Evolutionary conservation across 1,140 invertebrate genomes (phyloP).

Genomic region (Oppia nitens): DNA sequence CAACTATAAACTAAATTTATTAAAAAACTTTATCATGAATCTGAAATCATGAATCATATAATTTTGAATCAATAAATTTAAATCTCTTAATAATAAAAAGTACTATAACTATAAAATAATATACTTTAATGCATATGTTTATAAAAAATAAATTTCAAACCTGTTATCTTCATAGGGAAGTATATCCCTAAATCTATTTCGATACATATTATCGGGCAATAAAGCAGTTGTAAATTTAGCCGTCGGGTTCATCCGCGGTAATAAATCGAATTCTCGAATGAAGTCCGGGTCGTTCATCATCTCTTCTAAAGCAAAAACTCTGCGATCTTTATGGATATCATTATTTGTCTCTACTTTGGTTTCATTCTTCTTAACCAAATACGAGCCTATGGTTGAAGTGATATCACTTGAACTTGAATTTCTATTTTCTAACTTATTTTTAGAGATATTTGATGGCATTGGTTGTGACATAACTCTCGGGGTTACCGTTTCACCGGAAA

Average conservation of each 20-base stretch:
- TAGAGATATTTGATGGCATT: background rate
- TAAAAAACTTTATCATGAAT: no score
- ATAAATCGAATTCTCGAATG: conserved; percentile 68
- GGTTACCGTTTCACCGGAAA: background rate
- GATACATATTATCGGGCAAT: conserved; percentile 40
- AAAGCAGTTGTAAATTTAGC: conserved; percentile 47
- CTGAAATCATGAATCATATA: no score
- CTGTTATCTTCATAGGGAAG: conserved; percentile 70
- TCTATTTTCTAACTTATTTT: background rate
- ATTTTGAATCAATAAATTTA: no score
- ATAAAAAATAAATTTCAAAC: background rate
- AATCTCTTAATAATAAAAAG: no score
- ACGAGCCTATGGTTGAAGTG: background rate
- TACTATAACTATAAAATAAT: no score
- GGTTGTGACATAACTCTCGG: background rate
- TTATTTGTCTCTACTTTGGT: background rate
- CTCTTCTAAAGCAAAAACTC: conserved; percentile 61
- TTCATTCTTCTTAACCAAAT: background rate
- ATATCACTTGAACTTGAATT: background rate
- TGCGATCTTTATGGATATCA: background rate
- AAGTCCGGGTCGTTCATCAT: conserved; percentile 62
- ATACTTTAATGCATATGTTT: no score
- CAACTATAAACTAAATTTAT: no score
- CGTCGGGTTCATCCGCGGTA: conserved; percentile 54
- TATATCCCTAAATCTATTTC: conserved; percentile 47